phyloP scores from a whole-genome alignment of 1,140 invertebrate species.

The Polypedilum pembai region DNA sequence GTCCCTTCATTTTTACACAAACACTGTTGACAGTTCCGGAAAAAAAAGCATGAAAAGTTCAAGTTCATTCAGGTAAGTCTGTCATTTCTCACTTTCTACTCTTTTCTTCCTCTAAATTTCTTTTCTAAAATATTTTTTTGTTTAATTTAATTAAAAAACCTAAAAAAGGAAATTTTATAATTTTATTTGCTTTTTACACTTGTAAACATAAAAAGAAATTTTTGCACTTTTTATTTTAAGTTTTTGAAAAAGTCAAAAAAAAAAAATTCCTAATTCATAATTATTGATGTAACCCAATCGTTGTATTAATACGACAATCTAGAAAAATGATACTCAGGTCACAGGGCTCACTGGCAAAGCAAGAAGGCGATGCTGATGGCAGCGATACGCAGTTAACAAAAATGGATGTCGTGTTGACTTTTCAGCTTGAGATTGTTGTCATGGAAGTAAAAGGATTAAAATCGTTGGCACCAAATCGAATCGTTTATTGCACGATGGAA shows the following conservation, averaged over 20 bases:
- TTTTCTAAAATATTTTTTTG: constrained; percentile 29
- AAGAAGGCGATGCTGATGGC: constrained; percentile 86
- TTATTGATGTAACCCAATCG: neutral
- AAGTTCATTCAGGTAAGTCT: constrained; percentile 23
- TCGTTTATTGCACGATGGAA: constrained; percentile 99
- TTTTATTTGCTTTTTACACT: neutral
- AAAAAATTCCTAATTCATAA: neutral
- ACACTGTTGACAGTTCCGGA: neutral
- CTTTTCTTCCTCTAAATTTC: neutral
- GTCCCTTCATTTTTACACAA: too few species aligned
- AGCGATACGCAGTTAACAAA: constrained; percentile 87
- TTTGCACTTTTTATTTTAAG: too few species aligned
- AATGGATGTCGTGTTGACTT: constrained; percentile 93
- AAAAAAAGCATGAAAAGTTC: constrained; percentile 17
- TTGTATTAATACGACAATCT: constrained; percentile 16
- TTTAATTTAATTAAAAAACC: neutral
- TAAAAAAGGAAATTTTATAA: neutral
- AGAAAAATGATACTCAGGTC: constrained; percentile 56
- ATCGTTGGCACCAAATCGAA: constrained; percentile 89
- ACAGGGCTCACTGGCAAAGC: constrained; percentile 85
- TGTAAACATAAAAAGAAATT: neutral
- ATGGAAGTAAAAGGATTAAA: constrained; percentile 99
- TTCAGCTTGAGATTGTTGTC: constrained; percentile 94
- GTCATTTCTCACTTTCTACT: neutral
- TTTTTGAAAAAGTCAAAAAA: neutral